A percentile compares a stretch with the other conserved stretches of the same genome.
phyloP scores from a whole-genome alignment of 2,888 invertebrate species.

The Tenthredo livida region DNA sequence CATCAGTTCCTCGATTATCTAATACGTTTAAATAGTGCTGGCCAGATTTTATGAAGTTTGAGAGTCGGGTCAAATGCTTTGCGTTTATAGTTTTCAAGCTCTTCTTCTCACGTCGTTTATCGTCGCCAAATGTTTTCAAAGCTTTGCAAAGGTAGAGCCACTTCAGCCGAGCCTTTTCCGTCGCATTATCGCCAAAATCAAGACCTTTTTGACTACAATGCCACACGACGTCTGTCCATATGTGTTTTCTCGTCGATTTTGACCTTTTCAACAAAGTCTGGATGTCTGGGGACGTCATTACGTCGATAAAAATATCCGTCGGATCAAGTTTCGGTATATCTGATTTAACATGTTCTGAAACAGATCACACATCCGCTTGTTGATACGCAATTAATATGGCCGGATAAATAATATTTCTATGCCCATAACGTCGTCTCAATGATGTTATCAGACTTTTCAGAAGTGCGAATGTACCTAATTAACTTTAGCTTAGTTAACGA shows the following conservation, averaged over 20 bases:
- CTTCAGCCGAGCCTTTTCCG: constrained; percentile 49
- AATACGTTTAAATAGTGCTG: constrained; percentile 11
- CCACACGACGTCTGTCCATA: constrained; percentile 39
- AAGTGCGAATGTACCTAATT: not conserved
- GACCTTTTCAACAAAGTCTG: not conserved
- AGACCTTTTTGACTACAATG: constrained; percentile 45
- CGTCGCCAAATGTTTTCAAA: not conserved
- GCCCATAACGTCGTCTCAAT: too few species aligned
- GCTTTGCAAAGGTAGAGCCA: constrained; percentile 45
- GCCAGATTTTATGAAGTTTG: not conserved
- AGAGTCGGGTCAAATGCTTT: constrained; percentile 8
- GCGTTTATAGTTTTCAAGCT: not conserved
- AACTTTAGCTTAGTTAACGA: not conserved
- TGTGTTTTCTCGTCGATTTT: constrained; percentile 37
- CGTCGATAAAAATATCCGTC: constrained; percentile 48
- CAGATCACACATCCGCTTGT: constrained; percentile 27
- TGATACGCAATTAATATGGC: constrained; percentile 20
- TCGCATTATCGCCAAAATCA: constrained; percentile 51
- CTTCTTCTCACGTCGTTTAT: constrained; percentile 7
- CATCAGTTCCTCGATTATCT: not conserved
- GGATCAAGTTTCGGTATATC: constrained; percentile 43
- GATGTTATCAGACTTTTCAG: not conserved
- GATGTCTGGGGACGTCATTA: constrained; percentile 34
- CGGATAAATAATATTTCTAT: not conserved
- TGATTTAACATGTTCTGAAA: constrained; percentile 48